Evolutionary conservation across 92 coral and sea anemone genomes (phyloP).

Genomic region (Siderastrea siderea): DNA sequence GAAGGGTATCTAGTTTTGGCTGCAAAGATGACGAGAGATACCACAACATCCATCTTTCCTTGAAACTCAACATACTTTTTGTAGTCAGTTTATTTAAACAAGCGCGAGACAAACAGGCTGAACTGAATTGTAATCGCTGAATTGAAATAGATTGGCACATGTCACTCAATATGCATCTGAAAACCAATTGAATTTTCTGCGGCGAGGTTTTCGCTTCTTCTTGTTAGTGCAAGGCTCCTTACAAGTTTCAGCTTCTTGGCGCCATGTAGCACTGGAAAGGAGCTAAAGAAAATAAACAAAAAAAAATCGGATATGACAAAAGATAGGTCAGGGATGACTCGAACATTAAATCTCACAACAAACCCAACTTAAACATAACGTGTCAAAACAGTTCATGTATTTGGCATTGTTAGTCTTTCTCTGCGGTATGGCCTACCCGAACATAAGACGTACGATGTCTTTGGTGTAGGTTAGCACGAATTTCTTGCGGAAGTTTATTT

Average conservation of each 20-base stretch:
- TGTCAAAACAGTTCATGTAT: no score
- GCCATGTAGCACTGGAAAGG: neutral
- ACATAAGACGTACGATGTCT: neutral
- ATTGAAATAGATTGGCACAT: neutral
- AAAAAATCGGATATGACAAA: neutral
- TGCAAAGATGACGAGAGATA: no score
- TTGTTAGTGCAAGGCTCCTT: conserved; percentile 5
- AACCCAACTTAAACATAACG: no score
- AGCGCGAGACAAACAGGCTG: neutral
- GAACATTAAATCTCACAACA: no score
- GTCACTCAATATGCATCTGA: conserved; percentile 14
- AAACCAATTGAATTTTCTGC: conserved; percentile 31
- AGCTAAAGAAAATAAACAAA: neutral
- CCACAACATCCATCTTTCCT: no score
- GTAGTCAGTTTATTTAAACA: no score
- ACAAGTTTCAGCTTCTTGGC: neutral
- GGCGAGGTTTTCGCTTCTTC: conserved; percentile 11
- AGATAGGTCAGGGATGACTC: no score
- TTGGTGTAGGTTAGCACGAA: neutral
- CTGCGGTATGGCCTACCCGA: neutral
- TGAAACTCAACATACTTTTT: no score
- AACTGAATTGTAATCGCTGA: neutral
- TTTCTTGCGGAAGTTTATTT: no score
- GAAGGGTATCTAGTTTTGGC: no score
- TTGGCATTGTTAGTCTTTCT: no score